These are phyloP conservation scores for Passer domesticus DNA, from an alignment of 2,113 vertebrate genomes.

Conservation along the genomic window DNA sequence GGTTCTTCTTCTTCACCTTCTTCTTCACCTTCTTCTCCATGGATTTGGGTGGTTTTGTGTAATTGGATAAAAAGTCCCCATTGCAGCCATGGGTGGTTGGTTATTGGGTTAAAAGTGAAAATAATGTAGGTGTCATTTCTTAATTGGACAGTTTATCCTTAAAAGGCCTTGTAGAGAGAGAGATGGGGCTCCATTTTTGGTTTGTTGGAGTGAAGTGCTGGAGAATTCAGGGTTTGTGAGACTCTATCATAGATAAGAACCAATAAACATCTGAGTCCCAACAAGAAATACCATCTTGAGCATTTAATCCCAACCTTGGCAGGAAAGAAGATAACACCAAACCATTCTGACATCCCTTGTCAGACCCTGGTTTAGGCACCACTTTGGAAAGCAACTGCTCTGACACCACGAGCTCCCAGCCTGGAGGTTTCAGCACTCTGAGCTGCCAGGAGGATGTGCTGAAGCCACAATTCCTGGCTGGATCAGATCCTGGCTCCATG, in stretches of 20 bases:
- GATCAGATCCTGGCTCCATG: not conserved
- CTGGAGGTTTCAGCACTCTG: not conserved
- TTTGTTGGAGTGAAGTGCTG: not conserved
- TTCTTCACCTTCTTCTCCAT: not conserved
- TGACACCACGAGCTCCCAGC: not conserved
- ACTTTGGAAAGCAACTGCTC: not conserved
- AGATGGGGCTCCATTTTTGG: not conserved
- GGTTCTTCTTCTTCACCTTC: not conserved
- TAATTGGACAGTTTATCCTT: not conserved
- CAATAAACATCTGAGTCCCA: not conserved
- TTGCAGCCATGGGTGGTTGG: not conserved
- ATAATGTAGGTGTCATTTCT: not conserved
- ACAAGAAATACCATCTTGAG: not conserved
- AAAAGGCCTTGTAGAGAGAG: not conserved
- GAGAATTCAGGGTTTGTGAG: not conserved
- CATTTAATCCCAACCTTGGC: accelerated
- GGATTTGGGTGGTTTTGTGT: not conserved
- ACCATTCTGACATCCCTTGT: not conserved
- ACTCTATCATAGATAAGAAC: not conserved
- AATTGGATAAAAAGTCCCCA: not conserved
- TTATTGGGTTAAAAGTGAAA: not conserved
- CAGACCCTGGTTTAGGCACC: not conserved
- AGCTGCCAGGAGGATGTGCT: not conserved
- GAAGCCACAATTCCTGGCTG: not conserved
- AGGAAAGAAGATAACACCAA: not conserved